These are phyloP conservation scores for Bactericera cockerelli DNA, from an alignment of 1,140 invertebrate genomes.

Conservation along the genomic window DNA sequence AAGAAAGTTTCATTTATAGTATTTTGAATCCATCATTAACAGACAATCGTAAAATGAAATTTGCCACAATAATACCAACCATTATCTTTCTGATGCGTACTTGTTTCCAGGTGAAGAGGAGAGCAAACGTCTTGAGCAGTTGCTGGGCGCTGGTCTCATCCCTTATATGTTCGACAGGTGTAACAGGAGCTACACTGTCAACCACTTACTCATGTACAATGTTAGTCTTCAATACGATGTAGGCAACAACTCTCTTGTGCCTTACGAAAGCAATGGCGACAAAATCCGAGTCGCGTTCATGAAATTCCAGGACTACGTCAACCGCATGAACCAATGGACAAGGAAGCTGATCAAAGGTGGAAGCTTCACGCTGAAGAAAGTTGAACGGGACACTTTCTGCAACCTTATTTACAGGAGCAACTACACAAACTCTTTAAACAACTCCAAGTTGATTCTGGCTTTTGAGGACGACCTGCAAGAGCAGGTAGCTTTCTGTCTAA, in stretches of 20 bases:
- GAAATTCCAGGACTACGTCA: neutral
- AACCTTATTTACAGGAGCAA: neutral
- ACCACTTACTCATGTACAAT: constrained; percentile 3
- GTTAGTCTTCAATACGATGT: constrained; percentile 6
- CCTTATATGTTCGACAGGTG: neutral
- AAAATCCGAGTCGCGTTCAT: neutral
- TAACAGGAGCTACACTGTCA: constrained; percentile 1
- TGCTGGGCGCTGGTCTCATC: neutral
- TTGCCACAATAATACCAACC: no score
- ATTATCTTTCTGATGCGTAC: no score
- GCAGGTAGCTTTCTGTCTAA: neutral
- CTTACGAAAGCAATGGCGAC: neutral
- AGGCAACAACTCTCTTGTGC: neutral
- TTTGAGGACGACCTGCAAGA: neutral
- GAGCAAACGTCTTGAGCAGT: neutral
- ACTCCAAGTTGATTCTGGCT: neutral
- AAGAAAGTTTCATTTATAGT: no score
- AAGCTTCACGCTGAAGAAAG: neutral
- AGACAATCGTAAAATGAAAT: no score
- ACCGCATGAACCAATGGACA: neutral
- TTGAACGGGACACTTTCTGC: neutral
- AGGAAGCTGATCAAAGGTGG: neutral
- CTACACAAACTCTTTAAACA: neutral
- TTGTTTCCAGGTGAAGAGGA: neutral
- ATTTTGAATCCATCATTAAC: no score